Evolutionary conservation across 2,113 vertebrate genomes (phyloP).

Genomic region (Apeltes quadracus): DNA sequence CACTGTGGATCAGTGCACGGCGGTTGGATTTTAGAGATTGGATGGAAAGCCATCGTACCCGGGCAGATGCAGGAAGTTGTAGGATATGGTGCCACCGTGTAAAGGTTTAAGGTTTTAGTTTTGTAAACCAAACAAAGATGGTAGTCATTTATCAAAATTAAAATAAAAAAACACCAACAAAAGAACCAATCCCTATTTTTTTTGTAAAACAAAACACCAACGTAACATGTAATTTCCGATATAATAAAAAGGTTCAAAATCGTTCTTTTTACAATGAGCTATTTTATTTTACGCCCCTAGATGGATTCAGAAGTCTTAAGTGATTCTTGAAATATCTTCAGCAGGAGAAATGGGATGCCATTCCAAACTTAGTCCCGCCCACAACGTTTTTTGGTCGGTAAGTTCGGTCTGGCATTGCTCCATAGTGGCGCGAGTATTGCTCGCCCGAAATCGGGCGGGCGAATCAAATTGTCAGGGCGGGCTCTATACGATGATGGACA

Average conservation of each 20-base stretch:
- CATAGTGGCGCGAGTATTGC: too few species aligned
- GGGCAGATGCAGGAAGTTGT: not conserved
- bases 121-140: not conserved
- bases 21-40: constrained; percentile 14
- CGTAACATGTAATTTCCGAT: not conserved
- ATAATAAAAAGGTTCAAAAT: not conserved
- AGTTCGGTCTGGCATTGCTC: too few species aligned
- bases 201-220: not conserved
- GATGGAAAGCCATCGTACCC: not conserved
- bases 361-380: too few species aligned
- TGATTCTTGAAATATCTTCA: not conserved
- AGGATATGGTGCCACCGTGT: not conserved
- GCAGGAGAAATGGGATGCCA: not conserved
- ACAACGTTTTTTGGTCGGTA: too few species aligned
- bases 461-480: too few species aligned
- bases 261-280: not conserved
- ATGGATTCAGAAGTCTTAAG: not conserved
- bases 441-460: too few species aligned
- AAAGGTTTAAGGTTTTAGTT: not conserved
- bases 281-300: not conserved
- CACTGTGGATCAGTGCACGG: constrained; percentile 12
- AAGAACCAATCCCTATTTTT: not conserved
- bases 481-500: too few species aligned
- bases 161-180: not conserved
- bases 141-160: not conserved